Evolutionary conservation across 2,113 vertebrate species (phyloP), one percentile per base, ranked within the genome.

Genomic region (Clarias macrocephalus): DNA sequence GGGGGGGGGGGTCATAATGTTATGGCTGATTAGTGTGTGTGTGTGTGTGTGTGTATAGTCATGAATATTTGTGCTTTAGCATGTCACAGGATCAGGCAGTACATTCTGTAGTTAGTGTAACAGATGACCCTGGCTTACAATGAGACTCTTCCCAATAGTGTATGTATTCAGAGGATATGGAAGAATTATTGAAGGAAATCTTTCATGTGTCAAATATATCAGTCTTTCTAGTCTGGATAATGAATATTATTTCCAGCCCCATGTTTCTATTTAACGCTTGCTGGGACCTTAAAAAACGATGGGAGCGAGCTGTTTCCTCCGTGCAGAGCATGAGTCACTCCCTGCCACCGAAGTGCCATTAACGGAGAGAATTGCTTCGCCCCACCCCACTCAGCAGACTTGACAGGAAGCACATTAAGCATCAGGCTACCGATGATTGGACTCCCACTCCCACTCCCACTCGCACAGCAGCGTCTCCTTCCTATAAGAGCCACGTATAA

Each of bases 301-400:
- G 70, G 60, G 33, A 84, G 48, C 57, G 63, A 30, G 52, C 83
- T 86, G 83, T 86, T 85, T 63, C 68, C 28, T 62, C 62, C 13
- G 23, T 79, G 33, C 52, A 13, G 76, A 83, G 57, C 37, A 62
- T 70, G 85, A 84, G 73, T 80, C 85, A 85, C 37, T 62, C 23
- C 19, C 52, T 76, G 72, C 86, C 76, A 86, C 85, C 81, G 80
- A 56, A 23, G 54, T 79, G 54, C 66, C 63, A 80, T 81, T 85
- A 85, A 85, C 81, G 86, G 37, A 77, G 60, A 85, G n/a, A 65
- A 90, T 82, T 84, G 89, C 82, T 91, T 89, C 86, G 87, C 88
- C 89, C 86, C 84, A 83, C 37, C 62, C 66, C 57, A 84, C 42
- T 63, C 28, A 54, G 37, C 52, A 10, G 19, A 56, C 30, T 42